Base-by-base conservation (phyloP, 1,140 invertebrate species). In the Pomacea maculata region DNA sequence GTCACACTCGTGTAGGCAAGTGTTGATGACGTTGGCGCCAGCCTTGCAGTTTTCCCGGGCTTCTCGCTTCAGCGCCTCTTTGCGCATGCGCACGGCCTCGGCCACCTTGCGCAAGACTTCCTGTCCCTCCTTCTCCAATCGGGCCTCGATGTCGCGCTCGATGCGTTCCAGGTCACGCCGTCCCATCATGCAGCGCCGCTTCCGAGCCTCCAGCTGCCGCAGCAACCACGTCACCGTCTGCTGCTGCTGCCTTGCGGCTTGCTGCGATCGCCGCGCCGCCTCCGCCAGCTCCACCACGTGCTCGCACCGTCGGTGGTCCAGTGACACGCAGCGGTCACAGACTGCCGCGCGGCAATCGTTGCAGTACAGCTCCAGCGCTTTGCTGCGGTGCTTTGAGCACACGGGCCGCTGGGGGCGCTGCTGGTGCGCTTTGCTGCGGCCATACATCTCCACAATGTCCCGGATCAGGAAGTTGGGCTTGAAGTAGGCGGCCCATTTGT, bases 221-320 rank as follows among this genome's bases (percentile, higher is more conserved):
- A 78, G 67, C 67, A 78, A 45, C 65, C 67, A 19, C 17, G 52
- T 78, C 45, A 78, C 77, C 45, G 65, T 70, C n/a, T 78, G 77
- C 77, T 78, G 77, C 34, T 78, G 77, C 21, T 67, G 57, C 34
- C 67, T 29, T 4, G 77, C n/a, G 11, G 67, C 45, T 45, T 78
- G 77, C 19, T 78, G 65, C 21, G 54, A 25, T 67, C 68, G 80
- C 65, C 88, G 55, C 10, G 83, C 80, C 34, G 88, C 82, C 71
- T 89, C 87, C 64, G 83, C 85, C 77, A 86, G 75, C 54, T 78
- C 75, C 63, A 85, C 77, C 8, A 79, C 70, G 45, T 86, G 84
- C 34, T 83, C 52, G 25, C 85, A 85, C 25, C 82, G 80, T 5
- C 88, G 82, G 72, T 84, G 84, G 34, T 67, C 25, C 6, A 78